Evolutionary conservation across 2,113 vertebrate species (phyloP).

Genomic region (Lamprologus lemairii): DNA sequence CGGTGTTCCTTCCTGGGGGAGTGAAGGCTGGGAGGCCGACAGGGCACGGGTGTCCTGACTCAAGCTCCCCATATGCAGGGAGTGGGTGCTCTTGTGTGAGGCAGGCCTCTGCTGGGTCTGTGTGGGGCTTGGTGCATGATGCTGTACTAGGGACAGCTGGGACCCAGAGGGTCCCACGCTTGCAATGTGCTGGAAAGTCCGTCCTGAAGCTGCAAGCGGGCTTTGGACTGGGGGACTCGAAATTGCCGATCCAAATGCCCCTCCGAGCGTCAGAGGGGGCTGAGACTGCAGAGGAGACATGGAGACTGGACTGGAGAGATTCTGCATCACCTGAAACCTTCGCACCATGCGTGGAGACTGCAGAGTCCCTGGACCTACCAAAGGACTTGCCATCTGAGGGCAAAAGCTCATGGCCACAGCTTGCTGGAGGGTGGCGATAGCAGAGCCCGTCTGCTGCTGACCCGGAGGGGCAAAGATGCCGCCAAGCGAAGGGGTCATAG

Average conservation of each 20-base stretch:
- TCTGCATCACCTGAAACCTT: constrained; percentile 82
- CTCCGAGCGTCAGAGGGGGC: constrained; percentile 62
- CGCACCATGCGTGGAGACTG: constrained; percentile 86
- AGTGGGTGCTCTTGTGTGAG: constrained; percentile 81
- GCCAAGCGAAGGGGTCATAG: constrained; percentile 73
- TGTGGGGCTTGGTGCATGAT: constrained; percentile 72
- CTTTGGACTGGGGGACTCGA: constrained; percentile 83
- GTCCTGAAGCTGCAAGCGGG: constrained; percentile 73
- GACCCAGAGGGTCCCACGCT: constrained; percentile 75
- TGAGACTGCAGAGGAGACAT: constrained; percentile 79
- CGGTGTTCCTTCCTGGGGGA: constrained; percentile 79
- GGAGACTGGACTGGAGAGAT: constrained; percentile 75
- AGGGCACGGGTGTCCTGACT: constrained; percentile 83
- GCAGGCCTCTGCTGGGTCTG: constrained; percentile 77
- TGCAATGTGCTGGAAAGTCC: constrained; percentile 82
- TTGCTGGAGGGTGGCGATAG: constrained; percentile 92
- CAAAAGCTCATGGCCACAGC: constrained; percentile 98
- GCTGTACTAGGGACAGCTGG: constrained; percentile 83
- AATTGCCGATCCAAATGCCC: constrained; percentile 65
- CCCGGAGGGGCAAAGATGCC: constrained; percentile 74
- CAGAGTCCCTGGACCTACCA: constrained; percentile 80
- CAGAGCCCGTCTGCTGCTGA: constrained; percentile 79
- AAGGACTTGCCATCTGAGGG: constrained; percentile 85
- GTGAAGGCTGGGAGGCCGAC: constrained; percentile 88
- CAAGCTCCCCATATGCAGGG: constrained; percentile 78